These are phyloP conservation scores for Argyra leucocephala DNA, from an alignment of 2,888 invertebrate genomes.

Conservation along the genomic window DNA sequence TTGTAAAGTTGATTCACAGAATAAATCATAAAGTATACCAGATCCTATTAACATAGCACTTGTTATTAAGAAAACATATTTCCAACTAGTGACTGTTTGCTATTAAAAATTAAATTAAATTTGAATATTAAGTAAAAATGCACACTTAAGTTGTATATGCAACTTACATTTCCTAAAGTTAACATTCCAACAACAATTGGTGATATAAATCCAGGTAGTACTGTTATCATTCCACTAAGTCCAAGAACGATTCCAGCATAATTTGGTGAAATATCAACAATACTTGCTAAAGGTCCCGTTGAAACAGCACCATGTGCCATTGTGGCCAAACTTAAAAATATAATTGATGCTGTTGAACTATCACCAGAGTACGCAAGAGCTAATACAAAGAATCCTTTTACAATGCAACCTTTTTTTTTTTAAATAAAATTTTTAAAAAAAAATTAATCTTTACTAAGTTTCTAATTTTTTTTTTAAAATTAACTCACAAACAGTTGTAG, in stretches of 20 bases:
- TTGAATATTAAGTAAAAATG: constrained; percentile 13
- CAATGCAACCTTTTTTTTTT: constrained; percentile 45
- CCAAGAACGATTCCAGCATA: constrained; percentile 51
- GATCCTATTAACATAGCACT: constrained; percentile 46
- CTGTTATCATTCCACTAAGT: constrained; percentile 50
- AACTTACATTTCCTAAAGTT: constrained; percentile 55
- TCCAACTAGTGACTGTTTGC: constrained; percentile 55
- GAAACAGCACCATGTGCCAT: constrained; percentile 58
- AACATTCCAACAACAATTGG: constrained; percentile 53
- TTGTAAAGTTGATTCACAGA: constrained; percentile 50
- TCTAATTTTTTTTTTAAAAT: constrained; percentile 2
- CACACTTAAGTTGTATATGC: no score
- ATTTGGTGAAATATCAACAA: constrained; percentile 60
- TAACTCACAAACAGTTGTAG: constrained; percentile 49
- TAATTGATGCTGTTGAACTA: constrained; percentile 49
- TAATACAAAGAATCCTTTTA: constrained; percentile 54
- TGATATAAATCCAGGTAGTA: constrained; percentile 52
- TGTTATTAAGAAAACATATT: constrained; percentile 51
- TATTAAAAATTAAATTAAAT: constrained; percentile 32
- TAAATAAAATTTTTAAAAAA: background rate
- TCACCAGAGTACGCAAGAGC: constrained; percentile 56
- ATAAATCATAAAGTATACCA: constrained; percentile 47
- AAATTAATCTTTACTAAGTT: background rate
- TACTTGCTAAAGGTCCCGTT: constrained; percentile 55
- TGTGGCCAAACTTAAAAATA: constrained; percentile 53